Evolutionary conservation across 2,797 vertebrate genomes (phyloP).

Genomic region (Peromyscus eremicus): DNA sequence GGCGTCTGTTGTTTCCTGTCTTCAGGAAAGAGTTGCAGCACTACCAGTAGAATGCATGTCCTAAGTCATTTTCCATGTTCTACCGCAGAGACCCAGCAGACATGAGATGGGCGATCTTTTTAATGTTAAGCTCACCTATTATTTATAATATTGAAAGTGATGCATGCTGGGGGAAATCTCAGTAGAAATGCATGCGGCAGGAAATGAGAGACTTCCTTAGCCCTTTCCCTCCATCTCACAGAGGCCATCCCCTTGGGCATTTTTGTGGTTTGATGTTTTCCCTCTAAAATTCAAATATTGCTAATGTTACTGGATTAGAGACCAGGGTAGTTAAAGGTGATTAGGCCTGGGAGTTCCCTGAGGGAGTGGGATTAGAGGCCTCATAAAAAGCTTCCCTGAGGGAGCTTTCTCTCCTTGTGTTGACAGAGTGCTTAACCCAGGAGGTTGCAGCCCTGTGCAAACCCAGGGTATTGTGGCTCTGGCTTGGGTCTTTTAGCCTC

Average conservation of each 20-base stretch:
- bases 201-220: neutral
- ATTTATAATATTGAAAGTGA: neutral
- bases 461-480: neutral
- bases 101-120: neutral
- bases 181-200: neutral
- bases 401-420: neutral
- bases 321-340: neutral
- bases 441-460: neutral
- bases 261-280: neutral
- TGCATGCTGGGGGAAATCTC: neutral
- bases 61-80: neutral
- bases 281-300: neutral
- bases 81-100: neutral
- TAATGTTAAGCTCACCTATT: neutral
- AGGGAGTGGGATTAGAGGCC: neutral
- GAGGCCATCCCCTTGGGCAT: neutral
- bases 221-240: neutral
- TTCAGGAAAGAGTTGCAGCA: neutral
- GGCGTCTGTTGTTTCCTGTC: neutral
- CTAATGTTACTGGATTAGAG: neutral
- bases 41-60: rapidly evolving
- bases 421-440: neutral
- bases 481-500: no score
- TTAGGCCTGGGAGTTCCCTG: neutral
- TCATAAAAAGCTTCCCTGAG: neutral